Evolutionary conservation across 2,797 vertebrate genomes (phyloP).

Genomic region (Heteromormyrus szaboi): DNA sequence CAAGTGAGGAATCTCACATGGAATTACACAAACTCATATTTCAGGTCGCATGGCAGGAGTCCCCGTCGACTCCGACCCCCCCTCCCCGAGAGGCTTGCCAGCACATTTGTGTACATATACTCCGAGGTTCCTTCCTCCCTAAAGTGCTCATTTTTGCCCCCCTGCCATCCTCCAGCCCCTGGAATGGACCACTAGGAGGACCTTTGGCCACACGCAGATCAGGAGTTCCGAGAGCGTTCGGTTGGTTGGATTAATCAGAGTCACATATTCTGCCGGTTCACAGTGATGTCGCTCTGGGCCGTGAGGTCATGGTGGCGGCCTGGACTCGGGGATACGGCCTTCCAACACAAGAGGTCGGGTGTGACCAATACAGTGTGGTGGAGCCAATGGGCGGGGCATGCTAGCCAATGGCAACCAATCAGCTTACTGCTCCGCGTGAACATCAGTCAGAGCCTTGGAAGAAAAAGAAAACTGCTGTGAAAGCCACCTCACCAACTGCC

Average conservation of each 20-base stretch:
- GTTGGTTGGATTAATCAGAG: neutral
- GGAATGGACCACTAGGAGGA: neutral
- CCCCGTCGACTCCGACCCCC: neutral
- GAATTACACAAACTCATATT: conserved; percentile 13
- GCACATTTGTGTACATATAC: conserved; percentile 4
- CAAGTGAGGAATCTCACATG: neutral
- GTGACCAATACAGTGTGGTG: neutral
- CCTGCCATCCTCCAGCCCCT: neutral
- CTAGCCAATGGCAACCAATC: neutral
- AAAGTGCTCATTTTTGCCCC: neutral
- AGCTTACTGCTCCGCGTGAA: neutral
- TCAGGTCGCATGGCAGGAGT: neutral
- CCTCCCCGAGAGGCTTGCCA: neutral
- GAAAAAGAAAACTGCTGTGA: neutral
- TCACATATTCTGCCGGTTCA: neutral
- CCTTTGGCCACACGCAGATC: neutral
- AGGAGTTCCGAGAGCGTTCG: neutral
- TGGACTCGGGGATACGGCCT: neutral
- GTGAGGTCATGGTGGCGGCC: neutral
- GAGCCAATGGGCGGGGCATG: neutral
- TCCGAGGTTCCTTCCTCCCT: conserved; percentile 8
- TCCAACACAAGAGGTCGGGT: neutral
- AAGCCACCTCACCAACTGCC: neutral
- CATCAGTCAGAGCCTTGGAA: neutral
- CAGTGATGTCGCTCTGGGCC: neutral